Evolutionary conservation across 1,140 invertebrate species (phyloP).

Genomic region (Eurytemora carolleeae): DNA sequence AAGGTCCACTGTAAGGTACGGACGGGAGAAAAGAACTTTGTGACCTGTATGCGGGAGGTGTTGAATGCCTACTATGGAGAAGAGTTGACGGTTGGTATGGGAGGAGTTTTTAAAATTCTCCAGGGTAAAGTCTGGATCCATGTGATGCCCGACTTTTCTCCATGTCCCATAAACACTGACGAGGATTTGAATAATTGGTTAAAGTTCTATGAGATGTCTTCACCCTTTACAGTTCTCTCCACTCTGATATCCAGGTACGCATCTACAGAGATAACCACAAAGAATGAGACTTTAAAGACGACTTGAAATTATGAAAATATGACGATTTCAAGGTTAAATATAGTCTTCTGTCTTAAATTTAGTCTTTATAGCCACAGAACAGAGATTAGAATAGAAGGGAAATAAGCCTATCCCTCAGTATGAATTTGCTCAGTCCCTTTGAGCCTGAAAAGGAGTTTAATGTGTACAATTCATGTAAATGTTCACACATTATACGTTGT

Average conservation of each 20-base stretch:
- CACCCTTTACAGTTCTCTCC: conserved; percentile 64
- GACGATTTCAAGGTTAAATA: too few species aligned
- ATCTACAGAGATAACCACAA: too few species aligned
- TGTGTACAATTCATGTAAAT: too few species aligned
- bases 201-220: conserved; percentile 68
- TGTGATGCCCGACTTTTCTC: conserved; percentile 80
- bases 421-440: too few species aligned
- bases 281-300: too few species aligned
- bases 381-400: too few species aligned
- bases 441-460: too few species aligned
- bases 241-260: conserved; percentile 62
- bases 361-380: too few species aligned
- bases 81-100: background rate
- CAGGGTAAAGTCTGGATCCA: conserved; percentile 66
- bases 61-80: background rate
- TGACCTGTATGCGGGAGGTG: conserved; percentile 47
- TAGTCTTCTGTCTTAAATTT: too few species aligned
- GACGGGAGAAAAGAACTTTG: conserved; percentile 56
- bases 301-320: too few species aligned
- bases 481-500: too few species aligned
- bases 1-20: conserved; percentile 43
- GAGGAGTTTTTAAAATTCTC: conserved; percentile 34
- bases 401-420: too few species aligned
- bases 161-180: conserved; percentile 43
- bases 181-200: conserved; percentile 65